Percentiles rank a stretch among this genome's conserved stretches.
These are phyloP conservation scores for Patella vulgata DNA, from an alignment of 1,140 invertebrate genomes.

Conservation along the genomic window DNA sequence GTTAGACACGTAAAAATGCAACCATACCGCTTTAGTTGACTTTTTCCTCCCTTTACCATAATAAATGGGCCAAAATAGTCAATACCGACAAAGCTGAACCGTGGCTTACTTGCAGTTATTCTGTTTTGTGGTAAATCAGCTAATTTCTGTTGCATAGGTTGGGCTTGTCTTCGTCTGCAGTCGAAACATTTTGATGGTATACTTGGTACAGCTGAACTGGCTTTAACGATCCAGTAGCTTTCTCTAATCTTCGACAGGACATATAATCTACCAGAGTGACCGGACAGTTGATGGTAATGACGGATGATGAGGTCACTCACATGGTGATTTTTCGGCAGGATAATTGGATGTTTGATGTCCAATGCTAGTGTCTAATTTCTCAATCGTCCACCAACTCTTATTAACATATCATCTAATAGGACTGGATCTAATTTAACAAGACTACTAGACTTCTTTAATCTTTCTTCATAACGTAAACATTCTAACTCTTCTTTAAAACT, in stretches of 20 bases:
- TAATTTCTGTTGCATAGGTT: conserved; percentile 25
- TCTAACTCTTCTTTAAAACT: conserved; percentile 18
- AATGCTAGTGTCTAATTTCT: conserved; percentile 1
- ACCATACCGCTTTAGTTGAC: conserved; percentile 43
- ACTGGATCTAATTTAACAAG: conserved; percentile 26
- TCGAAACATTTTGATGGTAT: conserved; percentile 10
- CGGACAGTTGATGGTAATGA: conserved; percentile 5
- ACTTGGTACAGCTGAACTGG: not conserved
- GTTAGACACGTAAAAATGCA: conserved; percentile 42
- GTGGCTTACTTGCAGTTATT: conserved; percentile 22
- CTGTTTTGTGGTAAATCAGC: conserved; percentile 25
- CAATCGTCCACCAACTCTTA: conserved; percentile 28
- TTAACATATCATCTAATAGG: conserved; percentile 9
- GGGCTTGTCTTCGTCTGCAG: not conserved
- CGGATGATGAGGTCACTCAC: conserved; percentile 11
- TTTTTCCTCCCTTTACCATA: conserved; percentile 21
- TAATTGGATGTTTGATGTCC: conserved; percentile 26
- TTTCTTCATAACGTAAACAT: not conserved
- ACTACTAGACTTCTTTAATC: conserved; percentile 10
- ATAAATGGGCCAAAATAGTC: conserved; percentile 51
- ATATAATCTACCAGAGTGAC: conserved; percentile 18
- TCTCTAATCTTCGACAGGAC: conserved; percentile 6
- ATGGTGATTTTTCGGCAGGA: conserved; percentile 13
- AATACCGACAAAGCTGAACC: conserved; percentile 42
- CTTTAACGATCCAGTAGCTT: conserved; percentile 17